These are phyloP conservation scores for Cheilosia variabilis DNA, from an alignment of 2,888 invertebrate species.

Conservation along the genomic window DNA sequence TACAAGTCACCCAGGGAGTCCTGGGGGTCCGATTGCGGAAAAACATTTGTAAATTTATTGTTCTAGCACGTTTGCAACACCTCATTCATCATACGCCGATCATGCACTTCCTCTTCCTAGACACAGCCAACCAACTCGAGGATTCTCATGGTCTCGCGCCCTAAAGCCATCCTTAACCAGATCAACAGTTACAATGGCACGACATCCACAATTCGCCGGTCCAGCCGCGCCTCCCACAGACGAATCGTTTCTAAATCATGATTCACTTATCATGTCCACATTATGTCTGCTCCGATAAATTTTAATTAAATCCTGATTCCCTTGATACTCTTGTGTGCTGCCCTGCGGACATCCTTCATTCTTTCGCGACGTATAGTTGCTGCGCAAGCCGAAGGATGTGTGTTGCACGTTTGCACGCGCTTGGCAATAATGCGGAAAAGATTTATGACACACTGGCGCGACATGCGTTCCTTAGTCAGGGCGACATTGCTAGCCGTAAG, in stretches of 20 bases:
- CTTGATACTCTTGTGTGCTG: slow-evolving; percentile 47
- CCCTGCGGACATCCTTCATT: slow-evolving; percentile 71
- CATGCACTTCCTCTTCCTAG: slow-evolving; percentile 42
- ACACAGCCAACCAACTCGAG: slow-evolving; percentile 30
- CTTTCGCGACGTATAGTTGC: slow-evolving; percentile 7
- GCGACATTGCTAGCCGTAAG: slow-evolving; percentile 61
- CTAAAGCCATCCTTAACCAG: slow-evolving; percentile 63
- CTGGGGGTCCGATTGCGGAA: slow-evolving; percentile 43
- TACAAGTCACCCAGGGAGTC: slow-evolving; percentile 18
- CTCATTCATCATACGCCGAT: slow-evolving; percentile 59
- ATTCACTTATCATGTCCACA: slow-evolving; percentile 75
- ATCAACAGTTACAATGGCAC: slow-evolving; percentile 73
- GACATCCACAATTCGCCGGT: slow-evolving; percentile 41
- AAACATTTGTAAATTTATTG: slow-evolving; percentile 65
- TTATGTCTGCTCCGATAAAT: slow-evolving; percentile 75
- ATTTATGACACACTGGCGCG: slow-evolving; percentile 72
- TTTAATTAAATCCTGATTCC: slow-evolving; percentile 73
- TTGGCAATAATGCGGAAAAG: slow-evolving; percentile 73
- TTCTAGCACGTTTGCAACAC: slow-evolving; percentile 66
- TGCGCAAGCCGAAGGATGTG: slow-evolving; percentile 21
- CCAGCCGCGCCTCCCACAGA: slow-evolving; percentile 40
- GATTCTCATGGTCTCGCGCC: slow-evolving; percentile 52
- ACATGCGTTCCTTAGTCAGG: slow-evolving; percentile 56
- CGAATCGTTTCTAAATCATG: slow-evolving; percentile 71
- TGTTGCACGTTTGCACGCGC: slow-evolving; percentile 25